These are phyloP conservation scores for Salvelinus namaycush DNA, from an alignment of 2,113 vertebrate genomes.

Conservation along the genomic window DNA sequence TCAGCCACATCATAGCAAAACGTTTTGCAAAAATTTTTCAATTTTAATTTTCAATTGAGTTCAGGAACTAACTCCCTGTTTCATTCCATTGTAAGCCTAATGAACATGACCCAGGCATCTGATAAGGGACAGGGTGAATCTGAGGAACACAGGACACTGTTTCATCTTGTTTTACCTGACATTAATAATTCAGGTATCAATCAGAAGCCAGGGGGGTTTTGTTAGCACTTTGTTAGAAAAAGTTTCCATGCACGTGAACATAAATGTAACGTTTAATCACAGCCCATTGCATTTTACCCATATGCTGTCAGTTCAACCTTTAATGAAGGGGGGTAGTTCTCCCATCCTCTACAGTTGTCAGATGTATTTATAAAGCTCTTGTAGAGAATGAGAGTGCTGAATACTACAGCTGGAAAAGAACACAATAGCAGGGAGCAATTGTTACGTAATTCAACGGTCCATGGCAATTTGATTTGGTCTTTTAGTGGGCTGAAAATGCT, in stretches of 20 bases:
- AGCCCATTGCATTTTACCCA: conserved; percentile 34
- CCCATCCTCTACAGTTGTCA: conserved; percentile 32
- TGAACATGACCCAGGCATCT: too few species aligned
- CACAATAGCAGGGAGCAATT: conserved; percentile 13
- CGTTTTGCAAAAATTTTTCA: too few species aligned
- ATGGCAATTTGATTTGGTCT: conserved; percentile 50
- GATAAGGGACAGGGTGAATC: too few species aligned
- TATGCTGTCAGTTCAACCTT: not conserved
- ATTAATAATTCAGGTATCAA: too few species aligned
- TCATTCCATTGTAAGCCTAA: too few species aligned
- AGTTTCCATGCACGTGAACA: not conserved
- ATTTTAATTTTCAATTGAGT: not conserved
- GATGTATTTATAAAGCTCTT: conserved; percentile 26
- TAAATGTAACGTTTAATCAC: conserved; percentile 28
- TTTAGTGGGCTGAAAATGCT: conserved; percentile 49
- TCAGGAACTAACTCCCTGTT: not conserved
- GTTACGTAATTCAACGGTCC: conserved; percentile 37
- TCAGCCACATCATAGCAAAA: too few species aligned
- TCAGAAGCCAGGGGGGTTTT: too few species aligned
- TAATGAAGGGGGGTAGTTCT: not conserved
- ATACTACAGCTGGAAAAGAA: not conserved
- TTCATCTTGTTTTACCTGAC: too few species aligned
- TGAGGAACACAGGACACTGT: too few species aligned
- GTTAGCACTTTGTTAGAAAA: not conserved
- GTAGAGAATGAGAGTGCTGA: conserved; percentile 30